Conservation (phyloP, 2,797 vertebrate genomes). For the Gymnopithys bicolor region DNA sequence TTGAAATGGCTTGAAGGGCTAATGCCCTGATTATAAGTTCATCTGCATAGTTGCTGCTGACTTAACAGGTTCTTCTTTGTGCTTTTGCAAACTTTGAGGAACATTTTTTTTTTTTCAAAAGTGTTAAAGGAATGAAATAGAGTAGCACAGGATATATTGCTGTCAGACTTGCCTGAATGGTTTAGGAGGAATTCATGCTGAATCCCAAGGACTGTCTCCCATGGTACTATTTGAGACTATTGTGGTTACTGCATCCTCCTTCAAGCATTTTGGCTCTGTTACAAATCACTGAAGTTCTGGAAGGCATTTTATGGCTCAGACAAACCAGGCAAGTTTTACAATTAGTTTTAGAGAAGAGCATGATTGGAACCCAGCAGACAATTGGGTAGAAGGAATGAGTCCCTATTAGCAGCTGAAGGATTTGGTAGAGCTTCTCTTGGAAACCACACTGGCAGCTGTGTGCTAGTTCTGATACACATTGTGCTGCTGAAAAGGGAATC, state of each 20-base stretch:
- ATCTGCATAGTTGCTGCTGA: neutral
- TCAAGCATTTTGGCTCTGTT: neutral
- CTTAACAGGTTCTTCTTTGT: neutral
- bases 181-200: neutral
- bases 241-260: neutral
- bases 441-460: neutral
- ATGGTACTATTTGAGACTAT: fast-evolving
- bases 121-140: neutral
- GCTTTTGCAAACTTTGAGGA: neutral
- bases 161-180: neutral
- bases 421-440: neutral
- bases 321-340: neutral
- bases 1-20: neutral
- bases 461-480: neutral
- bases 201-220: neutral
- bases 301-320: neutral
- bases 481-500: conserved; percentile 21
- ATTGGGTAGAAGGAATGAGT: conserved; percentile 12
- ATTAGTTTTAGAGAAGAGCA: neutral
- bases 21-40: neutral
- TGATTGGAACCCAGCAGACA: neutral
- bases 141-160: neutral
- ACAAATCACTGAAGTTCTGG: neutral
- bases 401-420: conserved; percentile 26
- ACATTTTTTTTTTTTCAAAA: too few species aligned